phyloP scores from a whole-genome alignment of 2,113 vertebrate species.

The Stegastes partitus region DNA sequence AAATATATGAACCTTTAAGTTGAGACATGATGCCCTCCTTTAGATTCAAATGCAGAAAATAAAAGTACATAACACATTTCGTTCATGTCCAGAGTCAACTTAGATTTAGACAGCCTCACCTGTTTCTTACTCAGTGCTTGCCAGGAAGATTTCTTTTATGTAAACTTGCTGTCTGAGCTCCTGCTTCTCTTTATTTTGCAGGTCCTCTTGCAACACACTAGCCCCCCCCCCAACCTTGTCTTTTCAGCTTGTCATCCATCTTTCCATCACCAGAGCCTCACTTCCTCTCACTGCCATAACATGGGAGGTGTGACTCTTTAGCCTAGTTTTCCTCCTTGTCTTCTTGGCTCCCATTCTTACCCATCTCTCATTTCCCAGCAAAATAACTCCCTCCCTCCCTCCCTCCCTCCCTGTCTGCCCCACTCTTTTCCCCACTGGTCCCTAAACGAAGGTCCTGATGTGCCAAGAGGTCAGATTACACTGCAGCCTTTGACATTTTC shows the following conservation, averaged over 20 bases:
- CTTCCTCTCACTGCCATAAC: background rate
- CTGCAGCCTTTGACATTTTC: slow-evolving; percentile 72
- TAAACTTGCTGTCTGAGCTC: background rate
- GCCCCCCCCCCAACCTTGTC: background rate
- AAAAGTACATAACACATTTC: background rate
- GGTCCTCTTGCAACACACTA: background rate
- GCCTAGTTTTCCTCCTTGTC: slow-evolving; percentile 26
- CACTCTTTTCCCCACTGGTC: slow-evolving; percentile 8
- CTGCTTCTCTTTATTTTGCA: background rate
- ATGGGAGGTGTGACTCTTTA: slow-evolving; percentile 17
- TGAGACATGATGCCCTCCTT: background rate
- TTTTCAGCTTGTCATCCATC: slow-evolving; percentile 3
- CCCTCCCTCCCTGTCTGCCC: background rate
- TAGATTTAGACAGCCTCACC: slow-evolving; percentile 1
- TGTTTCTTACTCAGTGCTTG: slow-evolving; percentile 14
- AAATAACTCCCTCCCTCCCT: background rate
- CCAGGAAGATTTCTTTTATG: background rate
- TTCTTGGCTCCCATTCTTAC: slow-evolving; percentile 18
- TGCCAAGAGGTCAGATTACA: slow-evolving; percentile 73
- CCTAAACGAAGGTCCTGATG: slow-evolving; percentile 32
- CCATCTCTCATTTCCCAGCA: slow-evolving; percentile 40
- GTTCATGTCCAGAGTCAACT: background rate
- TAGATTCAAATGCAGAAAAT: background rate
- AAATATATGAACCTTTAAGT: slow-evolving; percentile 11
- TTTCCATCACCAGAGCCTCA: background rate